Percentiles rank a stretch among this genome's conserved stretches.
phyloP scores from a whole-genome alignment of 2,888 invertebrate genomes.

The Melanchra persicariae region DNA sequence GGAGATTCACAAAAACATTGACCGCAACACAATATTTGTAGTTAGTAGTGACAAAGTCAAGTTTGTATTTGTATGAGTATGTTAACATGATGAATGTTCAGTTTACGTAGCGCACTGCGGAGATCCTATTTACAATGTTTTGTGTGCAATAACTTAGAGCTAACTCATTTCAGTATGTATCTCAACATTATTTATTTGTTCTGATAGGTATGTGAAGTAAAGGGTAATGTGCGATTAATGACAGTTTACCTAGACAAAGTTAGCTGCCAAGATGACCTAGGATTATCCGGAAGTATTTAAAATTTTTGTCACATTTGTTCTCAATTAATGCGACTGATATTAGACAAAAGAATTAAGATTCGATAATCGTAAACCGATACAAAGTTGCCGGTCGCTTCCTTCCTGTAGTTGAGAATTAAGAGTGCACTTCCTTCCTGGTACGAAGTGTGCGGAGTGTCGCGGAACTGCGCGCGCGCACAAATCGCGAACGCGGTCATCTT shows the following conservation, averaged over 20 bases:
- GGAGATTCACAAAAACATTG: slow-evolving; percentile 18
- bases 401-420: slow-evolving; percentile 5
- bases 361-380: slow-evolving; percentile 2
- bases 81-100: background rate
- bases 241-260: background rate
- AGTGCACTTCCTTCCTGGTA: slow-evolving; percentile 36
- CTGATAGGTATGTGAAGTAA: background rate
- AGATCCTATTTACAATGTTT: slow-evolving; percentile 6
- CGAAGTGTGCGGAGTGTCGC: background rate
- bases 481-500: slow-evolving; percentile 4
- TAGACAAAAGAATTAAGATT: slow-evolving; percentile 31
- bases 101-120: background rate
- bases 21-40: slow-evolving; percentile 2
- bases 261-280: no score
- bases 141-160: background rate
- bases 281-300: background rate
- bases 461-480: slow-evolving; percentile 4
- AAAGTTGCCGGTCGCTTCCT: slow-evolving; percentile 3
- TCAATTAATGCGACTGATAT: background rate
- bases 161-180: background rate
- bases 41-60: background rate
- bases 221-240: background rate
- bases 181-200: background rate
- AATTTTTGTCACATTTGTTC: background rate
- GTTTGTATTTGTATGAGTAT: background rate